phyloP scores from a whole-genome alignment of 53 echinoderm and acorn worm species.

The Stichopus horrens region DNA sequence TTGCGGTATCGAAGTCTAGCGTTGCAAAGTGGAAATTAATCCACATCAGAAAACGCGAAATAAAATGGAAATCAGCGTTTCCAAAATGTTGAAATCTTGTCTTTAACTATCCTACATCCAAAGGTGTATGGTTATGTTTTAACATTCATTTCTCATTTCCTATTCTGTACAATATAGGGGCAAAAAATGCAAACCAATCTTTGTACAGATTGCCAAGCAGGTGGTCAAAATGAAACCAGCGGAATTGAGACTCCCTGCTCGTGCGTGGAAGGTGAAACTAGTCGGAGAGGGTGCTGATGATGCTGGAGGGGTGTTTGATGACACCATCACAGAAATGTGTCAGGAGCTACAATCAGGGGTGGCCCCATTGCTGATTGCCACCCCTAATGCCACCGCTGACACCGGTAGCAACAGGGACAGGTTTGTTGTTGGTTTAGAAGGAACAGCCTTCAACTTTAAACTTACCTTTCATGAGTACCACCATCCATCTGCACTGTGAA shows the following conservation, averaged over 20 bases:
- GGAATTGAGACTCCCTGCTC: slow-evolving; percentile 89
- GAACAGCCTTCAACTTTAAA: slow-evolving; percentile 1
- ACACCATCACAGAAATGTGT: slow-evolving; percentile 99
- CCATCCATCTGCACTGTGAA: background rate
- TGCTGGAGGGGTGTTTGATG: slow-evolving; percentile 98
- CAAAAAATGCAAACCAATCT: slow-evolving; percentile 97
- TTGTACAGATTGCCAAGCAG: slow-evolving; percentile 97
- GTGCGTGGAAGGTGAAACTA: slow-evolving; percentile 99
- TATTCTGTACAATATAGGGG: slow-evolving; percentile 56
- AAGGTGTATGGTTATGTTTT: background rate
- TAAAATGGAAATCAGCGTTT: background rate
- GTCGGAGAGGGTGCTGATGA: slow-evolving; percentile 99
- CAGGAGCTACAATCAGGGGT: slow-evolving; percentile 94
- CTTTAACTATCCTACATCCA: background rate
- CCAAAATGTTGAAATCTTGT: background rate
- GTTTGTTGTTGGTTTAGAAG: slow-evolving; percentile 31
- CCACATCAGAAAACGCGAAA: background rate
- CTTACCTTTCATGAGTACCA: background rate
- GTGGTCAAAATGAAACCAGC: slow-evolving; percentile 85
- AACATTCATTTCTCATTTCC: background rate
- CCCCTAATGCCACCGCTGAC: slow-evolving; percentile 89
- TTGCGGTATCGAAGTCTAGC: too few species aligned
- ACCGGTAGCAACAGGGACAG: slow-evolving; percentile 96
- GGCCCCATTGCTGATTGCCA: slow-evolving; percentile 82
- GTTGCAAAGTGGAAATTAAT: too few species aligned